These are phyloP conservation scores for Psilanteris sp. DNA, from an alignment of 1,140 invertebrate genomes.

Conservation along the genomic window DNA sequence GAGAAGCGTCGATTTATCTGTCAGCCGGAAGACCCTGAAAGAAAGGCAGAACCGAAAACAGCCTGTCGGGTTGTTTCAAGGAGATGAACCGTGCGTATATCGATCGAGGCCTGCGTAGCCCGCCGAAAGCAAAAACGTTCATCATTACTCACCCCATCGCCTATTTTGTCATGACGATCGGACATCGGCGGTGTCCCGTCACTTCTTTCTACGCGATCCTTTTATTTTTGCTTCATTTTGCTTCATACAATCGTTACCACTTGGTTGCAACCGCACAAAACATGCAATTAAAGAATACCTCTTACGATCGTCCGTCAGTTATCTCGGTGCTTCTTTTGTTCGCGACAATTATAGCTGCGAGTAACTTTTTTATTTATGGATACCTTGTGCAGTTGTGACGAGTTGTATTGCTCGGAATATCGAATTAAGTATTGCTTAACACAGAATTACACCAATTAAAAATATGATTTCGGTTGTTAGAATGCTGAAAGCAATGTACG, in stretches of 20 bases:
- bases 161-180: constrained; percentile 30
- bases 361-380: too few species aligned
- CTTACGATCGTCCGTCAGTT: not conserved
- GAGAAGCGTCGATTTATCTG: constrained; percentile 46
- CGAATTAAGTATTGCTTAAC: too few species aligned
- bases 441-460: too few species aligned
- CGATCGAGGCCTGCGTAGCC: constrained; percentile 31
- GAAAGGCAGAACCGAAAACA: constrained; percentile 45
- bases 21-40: constrained; percentile 48
- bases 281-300: constrained; percentile 43
- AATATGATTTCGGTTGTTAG: too few species aligned
- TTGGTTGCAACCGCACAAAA: constrained; percentile 31
- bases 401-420: too few species aligned
- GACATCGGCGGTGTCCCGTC: not conserved
- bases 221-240: constrained; percentile 8
- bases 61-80: constrained; percentile 28
- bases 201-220: constrained; percentile 4
- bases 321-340: constrained; percentile 18
- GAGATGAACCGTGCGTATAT: constrained; percentile 38
- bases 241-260: constrained; percentile 11
- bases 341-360: not conserved
- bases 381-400: too few species aligned
- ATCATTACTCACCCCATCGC: constrained; percentile 59
- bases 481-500: too few species aligned
- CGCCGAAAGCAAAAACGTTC: constrained; percentile 51